Evolutionary conservation across 2,888 invertebrate genomes (phyloP).

Genomic region (Polyommatus iphigenia): DNA sequence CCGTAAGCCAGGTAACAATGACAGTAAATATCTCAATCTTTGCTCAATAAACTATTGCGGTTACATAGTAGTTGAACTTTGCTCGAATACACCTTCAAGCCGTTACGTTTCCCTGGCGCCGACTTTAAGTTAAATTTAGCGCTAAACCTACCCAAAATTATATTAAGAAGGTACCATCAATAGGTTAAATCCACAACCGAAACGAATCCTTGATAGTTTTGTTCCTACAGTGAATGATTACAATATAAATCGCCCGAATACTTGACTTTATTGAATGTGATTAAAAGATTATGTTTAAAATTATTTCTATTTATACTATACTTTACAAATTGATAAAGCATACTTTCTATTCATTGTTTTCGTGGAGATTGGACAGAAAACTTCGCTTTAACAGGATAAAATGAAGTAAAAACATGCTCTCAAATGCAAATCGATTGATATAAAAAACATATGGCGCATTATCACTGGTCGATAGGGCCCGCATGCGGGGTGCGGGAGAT

Average conservation of each 20-base stretch:
- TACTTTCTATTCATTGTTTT: too few species aligned
- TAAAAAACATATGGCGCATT: too few species aligned
- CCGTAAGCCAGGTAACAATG: too few species aligned
- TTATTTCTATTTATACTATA: too few species aligned
- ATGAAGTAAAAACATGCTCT: background rate
- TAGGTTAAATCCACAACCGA: background rate
- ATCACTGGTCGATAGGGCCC: too few species aligned
- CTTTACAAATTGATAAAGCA: too few species aligned
- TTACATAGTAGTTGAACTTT: background rate
- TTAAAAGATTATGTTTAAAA: too few species aligned
- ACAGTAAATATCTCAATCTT: background rate
- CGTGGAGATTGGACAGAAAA: too few species aligned
- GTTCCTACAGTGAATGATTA: background rate
- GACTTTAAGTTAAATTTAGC: background rate
- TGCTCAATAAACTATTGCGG: background rate
- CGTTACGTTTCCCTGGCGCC: background rate
- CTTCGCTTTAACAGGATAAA: too few species aligned
- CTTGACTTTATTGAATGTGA: too few species aligned
- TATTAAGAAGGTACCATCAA: background rate
- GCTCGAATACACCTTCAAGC: background rate
- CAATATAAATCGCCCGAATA: too few species aligned
- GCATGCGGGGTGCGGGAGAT: too few species aligned
- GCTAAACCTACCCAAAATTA: background rate
- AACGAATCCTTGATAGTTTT: background rate
- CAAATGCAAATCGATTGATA: slow-evolving; percentile 1